phyloP scores from a whole-genome alignment of 2,113 vertebrate species.

The Chascanopsetta lugubris region DNA sequence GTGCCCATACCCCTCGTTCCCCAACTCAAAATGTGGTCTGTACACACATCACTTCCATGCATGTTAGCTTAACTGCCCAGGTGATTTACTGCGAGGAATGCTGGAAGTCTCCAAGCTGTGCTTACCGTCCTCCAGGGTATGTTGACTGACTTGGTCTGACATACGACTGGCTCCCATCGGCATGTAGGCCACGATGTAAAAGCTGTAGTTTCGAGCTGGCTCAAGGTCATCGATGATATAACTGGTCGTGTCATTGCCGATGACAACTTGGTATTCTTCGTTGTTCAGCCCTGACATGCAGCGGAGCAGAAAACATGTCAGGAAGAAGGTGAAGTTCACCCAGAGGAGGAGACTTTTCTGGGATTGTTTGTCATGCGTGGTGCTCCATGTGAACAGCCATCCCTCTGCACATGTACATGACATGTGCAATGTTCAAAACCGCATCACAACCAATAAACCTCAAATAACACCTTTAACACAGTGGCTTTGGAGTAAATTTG shows the following conservation, averaged over 20 bases:
- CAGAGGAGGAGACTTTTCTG: conserved; percentile 1
- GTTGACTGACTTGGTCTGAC: conserved; percentile 94
- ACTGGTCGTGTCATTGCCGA: conserved; percentile 97
- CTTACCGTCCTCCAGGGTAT: conserved; percentile 96
- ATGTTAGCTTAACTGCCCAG: conserved; percentile 53
- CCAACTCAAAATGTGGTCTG: conserved; percentile 33
- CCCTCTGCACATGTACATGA: conserved; percentile 26
- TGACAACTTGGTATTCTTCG: conserved; percentile 96
- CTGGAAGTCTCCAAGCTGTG: conserved; percentile 25
- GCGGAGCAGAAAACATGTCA: conserved; percentile 19
- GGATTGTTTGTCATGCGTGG: conserved; percentile 1
- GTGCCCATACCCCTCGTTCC: conserved; percentile 14
- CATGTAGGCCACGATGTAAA: conserved; percentile 99
- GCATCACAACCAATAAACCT: conserved; percentile 30
- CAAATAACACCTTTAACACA: conserved; percentile 9
- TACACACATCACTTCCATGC: conserved; percentile 40
- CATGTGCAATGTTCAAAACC: conserved; percentile 20
- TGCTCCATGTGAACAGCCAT: background rate
- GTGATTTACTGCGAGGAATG: conserved; percentile 69
- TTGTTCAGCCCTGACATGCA: conserved; percentile 90
- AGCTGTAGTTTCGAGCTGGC: conserved; percentile 94
- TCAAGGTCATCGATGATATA: conserved; percentile 96
- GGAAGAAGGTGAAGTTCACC: background rate
- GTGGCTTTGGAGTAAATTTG: background rate
- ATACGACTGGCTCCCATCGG: conserved; percentile 98